phyloP scores from a whole-genome alignment of 2,113 vertebrate species.

The Rattus norvegicus region GRCr8 NC_086029.1:42858501-42859000 shows the following conservation, averaged over 20 bases:
- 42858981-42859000: neutral
- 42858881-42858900: neutral
- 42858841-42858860: neutral
- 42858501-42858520: neutral
- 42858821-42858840: neutral
- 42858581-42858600: too few relatives aligned
- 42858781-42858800: neutral
- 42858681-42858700: neutral
- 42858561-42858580: too few relatives aligned
- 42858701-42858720: neutral
- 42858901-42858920: neutral
- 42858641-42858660: neutral
- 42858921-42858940: neutral
- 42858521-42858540: neutral
- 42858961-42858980: neutral
- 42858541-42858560: neutral
- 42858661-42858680: neutral
- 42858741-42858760: neutral
- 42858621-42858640: neutral
- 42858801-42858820: neutral
- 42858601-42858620: neutral
- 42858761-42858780: neutral
- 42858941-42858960: neutral
- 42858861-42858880: neutral
- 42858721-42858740: neutral